Evolutionary conservation across 1,140 invertebrate species (phyloP).

Genomic region (Diorhabda elongata): DNA sequence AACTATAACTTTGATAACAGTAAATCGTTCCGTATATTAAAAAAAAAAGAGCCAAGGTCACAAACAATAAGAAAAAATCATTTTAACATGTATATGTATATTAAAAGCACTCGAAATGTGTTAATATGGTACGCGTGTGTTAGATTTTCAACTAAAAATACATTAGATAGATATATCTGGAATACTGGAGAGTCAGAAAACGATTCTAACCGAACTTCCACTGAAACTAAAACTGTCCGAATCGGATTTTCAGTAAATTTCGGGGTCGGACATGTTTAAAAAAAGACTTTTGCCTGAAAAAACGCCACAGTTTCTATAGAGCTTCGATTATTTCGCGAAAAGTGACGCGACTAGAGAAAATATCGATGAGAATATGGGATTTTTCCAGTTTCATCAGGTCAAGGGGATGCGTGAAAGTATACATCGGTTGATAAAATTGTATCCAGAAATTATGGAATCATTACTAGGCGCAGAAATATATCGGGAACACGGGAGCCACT

Average conservation of each 20-base stretch:
- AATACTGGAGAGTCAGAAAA: conserved; percentile 17
- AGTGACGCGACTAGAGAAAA: conserved; percentile 19
- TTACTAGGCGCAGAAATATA: neutral
- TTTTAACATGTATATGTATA: conserved; percentile 17
- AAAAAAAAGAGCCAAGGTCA: conserved; percentile 9
- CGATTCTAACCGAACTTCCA: conserved; percentile 13
- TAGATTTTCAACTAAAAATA: conserved; percentile 15
- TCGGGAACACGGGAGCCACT: neutral
- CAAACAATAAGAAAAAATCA: conserved; percentile 21
- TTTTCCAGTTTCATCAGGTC: conserved; percentile 28
- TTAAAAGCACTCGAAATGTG: conserved; percentile 8
- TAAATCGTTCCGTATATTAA: neutral
- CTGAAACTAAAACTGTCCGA: conserved; percentile 13
- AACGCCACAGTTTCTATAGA: conserved; percentile 12
- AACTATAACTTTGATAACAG: neutral
- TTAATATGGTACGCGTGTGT: conserved; percentile 23
- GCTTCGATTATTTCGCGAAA: conserved; percentile 21
- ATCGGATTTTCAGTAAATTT: conserved; percentile 12
- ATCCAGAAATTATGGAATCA: neutral
- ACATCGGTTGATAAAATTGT: neutral
- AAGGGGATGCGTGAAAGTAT: conserved; percentile 10
- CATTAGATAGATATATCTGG: conserved; percentile 10
- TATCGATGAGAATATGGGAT: conserved; percentile 26
- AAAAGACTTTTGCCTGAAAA: conserved; percentile 18
- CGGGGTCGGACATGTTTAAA: conserved; percentile 16